Evolutionary conservation across 2,888 invertebrate species (phyloP), one percentile per base, ranked within the genome.

Genomic region (Apoda limacodes): DNA sequence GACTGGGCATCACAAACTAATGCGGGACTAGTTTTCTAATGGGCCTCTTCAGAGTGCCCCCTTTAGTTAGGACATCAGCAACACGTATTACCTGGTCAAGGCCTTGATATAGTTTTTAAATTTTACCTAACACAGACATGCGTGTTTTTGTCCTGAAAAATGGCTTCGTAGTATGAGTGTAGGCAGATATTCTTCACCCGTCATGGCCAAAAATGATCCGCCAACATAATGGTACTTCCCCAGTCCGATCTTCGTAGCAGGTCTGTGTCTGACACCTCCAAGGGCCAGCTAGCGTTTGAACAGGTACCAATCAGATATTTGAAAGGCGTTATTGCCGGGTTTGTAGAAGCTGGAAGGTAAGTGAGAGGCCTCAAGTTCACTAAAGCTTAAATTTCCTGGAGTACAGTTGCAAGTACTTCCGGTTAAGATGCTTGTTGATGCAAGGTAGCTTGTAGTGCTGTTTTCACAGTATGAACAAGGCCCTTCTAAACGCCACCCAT

Each of bases 161-260:
- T n/a, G n/a, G n/a, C n/a, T n/a, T n/a, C n/a, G n/a, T n/a, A n/a
- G n/a, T n/a, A n/a, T n/a, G n/a, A n/a, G n/a, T n/a, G n/a, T n/a
- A n/a, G n/a, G n/a, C n/a, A n/a, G n/a, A n/a, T n/a, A n/a, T n/a
- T n/a, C n/a, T n/a, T n/a, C n/a, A 48, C n/a, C 50, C 50, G 53
- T 7, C 47, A 20, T 6, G 26, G 30, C 52, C 49, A 52, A 12
- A 51, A 47, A 10, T 13, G 13, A 13, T 32, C 32, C 2, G 32
- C 23, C n/a, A 32, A 22, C 12, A 26, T 14, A 3, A 22, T 23
- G 4, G 28, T 24, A 5, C 20, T 9, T 5, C 32, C 23, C 28
- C 28, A 28, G 6, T 25, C 11, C 37, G 32, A 3, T 37, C 24
- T 35, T 7, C 38, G 12, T 9, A 30, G 32, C 10, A 31, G 11